Conservation (phyloP, 1,140 invertebrate genomes). For the Leptonema lineaticorne region DNA sequence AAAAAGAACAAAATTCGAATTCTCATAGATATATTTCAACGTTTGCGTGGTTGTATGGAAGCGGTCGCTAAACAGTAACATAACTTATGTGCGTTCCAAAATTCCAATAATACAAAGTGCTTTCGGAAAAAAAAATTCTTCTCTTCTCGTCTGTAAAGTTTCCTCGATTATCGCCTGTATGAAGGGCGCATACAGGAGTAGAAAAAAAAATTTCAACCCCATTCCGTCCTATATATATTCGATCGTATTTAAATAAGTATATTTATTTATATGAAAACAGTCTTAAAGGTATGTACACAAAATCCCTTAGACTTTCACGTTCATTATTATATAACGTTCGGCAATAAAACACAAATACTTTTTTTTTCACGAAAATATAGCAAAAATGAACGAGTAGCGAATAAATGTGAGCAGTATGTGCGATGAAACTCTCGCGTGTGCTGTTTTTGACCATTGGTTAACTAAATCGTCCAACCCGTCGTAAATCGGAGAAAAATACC, state of each 20-base stretch:
- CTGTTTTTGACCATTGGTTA: not conserved
- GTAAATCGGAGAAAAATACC: slow-evolving; percentile 35
- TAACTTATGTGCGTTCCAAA: slow-evolving; percentile 39
- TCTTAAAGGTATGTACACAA: not conserved
- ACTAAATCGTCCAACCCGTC: not conserved
- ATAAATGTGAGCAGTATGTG: too few relatives aligned
- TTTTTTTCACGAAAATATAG: too few relatives aligned
- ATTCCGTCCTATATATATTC: not conserved
- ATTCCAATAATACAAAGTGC: slow-evolving; percentile 42
- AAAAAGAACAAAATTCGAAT: not conserved
- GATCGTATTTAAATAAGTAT: not conserved
- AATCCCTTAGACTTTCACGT: slow-evolving; percentile 20
- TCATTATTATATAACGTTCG: slow-evolving; percentile 23
- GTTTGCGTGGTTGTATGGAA: not conserved
- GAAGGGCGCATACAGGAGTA: slow-evolving; percentile 9
- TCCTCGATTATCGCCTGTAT: slow-evolving; percentile 39
- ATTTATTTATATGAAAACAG: not conserved
- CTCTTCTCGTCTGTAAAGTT: slow-evolving; percentile 28
- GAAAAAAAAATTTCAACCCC: not conserved
- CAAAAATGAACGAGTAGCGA: too few relatives aligned
- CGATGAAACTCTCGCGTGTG: too few relatives aligned
- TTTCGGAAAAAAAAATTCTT: slow-evolving; percentile 40
- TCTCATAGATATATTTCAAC: not conserved
- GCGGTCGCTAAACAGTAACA: slow-evolving; percentile 24
- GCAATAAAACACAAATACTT: slow-evolving; percentile 12